Evolutionary conservation across 2,113 vertebrate genomes (phyloP).

Genomic region (Pachyramphus minor): DNA sequence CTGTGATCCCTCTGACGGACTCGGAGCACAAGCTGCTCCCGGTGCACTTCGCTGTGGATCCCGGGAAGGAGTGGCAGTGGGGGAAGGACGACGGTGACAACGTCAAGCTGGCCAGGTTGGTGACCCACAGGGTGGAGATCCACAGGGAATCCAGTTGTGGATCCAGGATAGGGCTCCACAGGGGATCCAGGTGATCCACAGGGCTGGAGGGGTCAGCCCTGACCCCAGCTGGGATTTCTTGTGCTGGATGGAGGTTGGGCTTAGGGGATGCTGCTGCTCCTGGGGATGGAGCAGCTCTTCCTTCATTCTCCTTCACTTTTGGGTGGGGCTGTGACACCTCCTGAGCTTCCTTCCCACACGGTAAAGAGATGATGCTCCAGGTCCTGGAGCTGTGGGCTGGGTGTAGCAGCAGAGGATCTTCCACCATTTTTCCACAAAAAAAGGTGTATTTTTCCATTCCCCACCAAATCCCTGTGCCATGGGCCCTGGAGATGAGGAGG

Average conservation of each 20-base stretch:
- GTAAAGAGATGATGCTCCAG: background rate
- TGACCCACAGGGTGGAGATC: background rate
- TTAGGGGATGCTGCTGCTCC: rapidly evolving
- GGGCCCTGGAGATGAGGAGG: background rate
- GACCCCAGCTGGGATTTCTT: background rate
- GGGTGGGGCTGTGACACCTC: background rate
- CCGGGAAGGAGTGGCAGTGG: conserved; percentile 95
- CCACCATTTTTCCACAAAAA: rapidly evolving
- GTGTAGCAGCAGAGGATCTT: rapidly evolving
- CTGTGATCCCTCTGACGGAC: conserved; percentile 94
- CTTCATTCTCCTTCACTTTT: background rate
- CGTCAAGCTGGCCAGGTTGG: conserved; percentile 88
- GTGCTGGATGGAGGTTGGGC: background rate
- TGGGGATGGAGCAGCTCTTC: background rate
- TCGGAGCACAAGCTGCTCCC: conserved; percentile 96
- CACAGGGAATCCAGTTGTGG: too few relatives aligned
- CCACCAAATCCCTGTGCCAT: rapidly evolving
- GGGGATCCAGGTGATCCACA: background rate
- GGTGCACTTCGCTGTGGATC: conserved; percentile 94
- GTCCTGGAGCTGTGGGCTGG: background rate
- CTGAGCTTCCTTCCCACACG: rapidly evolving
- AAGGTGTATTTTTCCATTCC: background rate
- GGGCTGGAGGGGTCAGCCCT: background rate
- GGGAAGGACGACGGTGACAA: conserved; percentile 90
- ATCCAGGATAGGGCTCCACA: background rate